Evolutionary conservation across 2,888 invertebrate genomes (phyloP), one percentile per base, ranked within the genome.

Genomic region (Alloscopus bannaensis): DNA sequence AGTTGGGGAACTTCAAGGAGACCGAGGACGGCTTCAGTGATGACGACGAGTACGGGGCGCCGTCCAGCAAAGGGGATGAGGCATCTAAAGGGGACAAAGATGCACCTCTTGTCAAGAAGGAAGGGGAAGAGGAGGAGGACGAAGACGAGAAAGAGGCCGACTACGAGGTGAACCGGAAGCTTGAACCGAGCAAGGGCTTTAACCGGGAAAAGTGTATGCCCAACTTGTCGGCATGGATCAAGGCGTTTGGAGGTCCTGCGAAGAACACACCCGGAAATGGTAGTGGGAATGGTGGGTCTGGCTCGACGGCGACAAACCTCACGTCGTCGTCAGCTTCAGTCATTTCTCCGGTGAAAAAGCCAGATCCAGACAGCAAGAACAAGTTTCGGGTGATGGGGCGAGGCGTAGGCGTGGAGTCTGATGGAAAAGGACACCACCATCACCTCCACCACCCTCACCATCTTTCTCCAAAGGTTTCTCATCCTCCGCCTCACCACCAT

Each of bases 211-310:
- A 93, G 87, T 93, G 93, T 20, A 94, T 94, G 40, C 95, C 96
- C 0, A 95, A 96, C 89, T 90, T 95, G 72, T 95, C 95, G 87
- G 96, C 95, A 29, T 96, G 96, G 96, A 94, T 96, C 82, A 95
- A 95, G 88, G 96, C 96, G 0, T 96, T 96, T 87, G 95, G 96
- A 11, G 94, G 94, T 0, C 95, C 96, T 0, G 95, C 95, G 88
- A 91, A 90, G 80, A 87, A 90, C 1, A 86, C 87, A 0, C 90
- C 91, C 59, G 94, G 93, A 1, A 18, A 26, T 20, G 28, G 45
- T 18, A 26, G 40, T 52, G n/a, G 71, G 16, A 31, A 24, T n/a
- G 42, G 60, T 59, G n/a, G 70, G 8, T 31, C 57, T 4, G 42
- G 13, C 16, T 16, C 62, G 16, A 55, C 83, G 0, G 57, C 80